Base-by-base conservation (phyloP, 37 sponge, comb jelly and placozoan genomes). In the Chondrilla cf. caribensis region DNA sequence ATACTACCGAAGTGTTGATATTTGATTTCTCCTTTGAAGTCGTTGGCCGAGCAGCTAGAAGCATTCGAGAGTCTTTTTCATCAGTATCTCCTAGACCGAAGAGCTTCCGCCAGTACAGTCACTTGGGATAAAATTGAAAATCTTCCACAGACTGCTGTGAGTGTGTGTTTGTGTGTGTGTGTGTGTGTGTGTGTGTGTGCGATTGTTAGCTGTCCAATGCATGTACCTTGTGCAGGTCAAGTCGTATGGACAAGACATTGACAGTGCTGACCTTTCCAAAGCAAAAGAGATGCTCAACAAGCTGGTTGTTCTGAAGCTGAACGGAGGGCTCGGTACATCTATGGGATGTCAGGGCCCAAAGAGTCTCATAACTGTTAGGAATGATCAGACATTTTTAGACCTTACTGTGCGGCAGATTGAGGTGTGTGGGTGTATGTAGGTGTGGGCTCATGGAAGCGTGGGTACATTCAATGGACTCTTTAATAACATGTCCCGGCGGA, bases 321-420 rank as follows among this genome's bases (percentile, higher is more conserved):
- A 98, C 78, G 99, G 99, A 60, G 98, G 98, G 26, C 82, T 95
- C 43, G 99, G 96, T 51, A 98, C 96, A 38, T 88, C 83, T 58
- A 95, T 98, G 92, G 99, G 99, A 3, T 95, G 94, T 80, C 88
- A 86, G 59, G 94, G 96, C 6, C 96, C 99, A 22, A 98, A 98
- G 85, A 95, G 96, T 75, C 80, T 98, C 26, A 98, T 98, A 21
- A 80, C 92, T 51, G 99, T 98, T 4, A 84, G 96, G 1, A 85
- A 89, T 67, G 94, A 95, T 67, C 38, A 72, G 51, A 98, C 96
- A 4, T 98, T 98, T 79, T 86, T 98, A 0, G 99, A 98, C 77
- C 83, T 98, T 22, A 91, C 88, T 14, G 89, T 98, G 6, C 75
- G 86, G 38, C 99, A 95, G 65, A 98, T 98, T 58, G 94, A 98